These are phyloP conservation scores for Psilopsiagon aurifrons DNA, from an alignment of 2,113 vertebrate species.

Conservation along the genomic window DNA sequence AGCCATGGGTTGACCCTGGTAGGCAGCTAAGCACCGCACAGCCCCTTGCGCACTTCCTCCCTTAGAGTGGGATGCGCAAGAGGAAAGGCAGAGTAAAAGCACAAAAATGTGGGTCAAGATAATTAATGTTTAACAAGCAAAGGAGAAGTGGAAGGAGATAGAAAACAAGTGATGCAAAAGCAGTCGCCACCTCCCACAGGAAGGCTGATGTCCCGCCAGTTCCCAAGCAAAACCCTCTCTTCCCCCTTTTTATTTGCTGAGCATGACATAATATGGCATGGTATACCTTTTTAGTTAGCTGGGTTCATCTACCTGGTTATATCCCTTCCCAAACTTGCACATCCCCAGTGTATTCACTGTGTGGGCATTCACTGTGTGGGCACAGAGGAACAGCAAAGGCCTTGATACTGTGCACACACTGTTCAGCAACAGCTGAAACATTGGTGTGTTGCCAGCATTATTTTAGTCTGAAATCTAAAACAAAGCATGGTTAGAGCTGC, in stretches of 20 bases:
- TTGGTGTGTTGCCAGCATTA: not conserved
- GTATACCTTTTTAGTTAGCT: not conserved
- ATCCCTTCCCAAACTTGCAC: not conserved
- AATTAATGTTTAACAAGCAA: not conserved
- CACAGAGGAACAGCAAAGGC: not conserved
- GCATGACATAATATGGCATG: no score
- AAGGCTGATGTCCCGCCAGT: not conserved
- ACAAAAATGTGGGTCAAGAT: not conserved
- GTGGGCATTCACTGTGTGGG: not conserved
- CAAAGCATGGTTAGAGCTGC: not conserved
- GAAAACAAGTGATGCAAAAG: not conserved
- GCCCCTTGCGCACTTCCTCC: not conserved
- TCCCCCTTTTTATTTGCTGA: not conserved
- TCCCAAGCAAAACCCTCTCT: not conserved
- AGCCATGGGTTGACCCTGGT: not conserved
- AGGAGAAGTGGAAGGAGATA: not conserved
- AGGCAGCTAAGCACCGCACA: not conserved
- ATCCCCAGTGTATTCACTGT: not conserved
- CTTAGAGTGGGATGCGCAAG: not conserved
- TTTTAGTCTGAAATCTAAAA: not conserved
- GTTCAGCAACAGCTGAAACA: not conserved
- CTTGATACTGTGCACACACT: not conserved
- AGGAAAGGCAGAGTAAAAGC: not conserved
- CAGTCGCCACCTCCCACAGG: accelerated
- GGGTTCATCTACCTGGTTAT: not conserved